Conservation (phyloP, 2,888 invertebrate species). For the Cephus sareptanus region DNA sequence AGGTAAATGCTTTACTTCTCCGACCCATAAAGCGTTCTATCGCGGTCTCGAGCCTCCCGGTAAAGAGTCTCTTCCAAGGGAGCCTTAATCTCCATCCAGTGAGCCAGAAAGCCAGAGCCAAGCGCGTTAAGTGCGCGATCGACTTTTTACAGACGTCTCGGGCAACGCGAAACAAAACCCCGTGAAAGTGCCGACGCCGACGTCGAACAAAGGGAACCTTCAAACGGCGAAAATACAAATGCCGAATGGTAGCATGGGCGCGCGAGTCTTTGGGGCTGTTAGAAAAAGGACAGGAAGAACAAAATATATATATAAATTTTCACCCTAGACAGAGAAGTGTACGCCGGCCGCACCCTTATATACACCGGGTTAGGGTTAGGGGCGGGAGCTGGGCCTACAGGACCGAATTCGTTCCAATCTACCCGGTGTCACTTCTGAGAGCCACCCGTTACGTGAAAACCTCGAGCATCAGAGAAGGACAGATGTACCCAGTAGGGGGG, state of each 20-base stretch:
- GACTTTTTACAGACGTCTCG: not conserved
- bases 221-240: not conserved
- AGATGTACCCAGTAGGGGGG: conserved; percentile 51
- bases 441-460: conserved; percentile 18
- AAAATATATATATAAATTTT: not conserved
- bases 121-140: not conserved
- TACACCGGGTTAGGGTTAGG: not conserved
- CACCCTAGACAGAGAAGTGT: not conserved
- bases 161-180: not conserved
- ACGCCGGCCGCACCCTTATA: not conserved
- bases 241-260: not conserved
- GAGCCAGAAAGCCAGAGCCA: not conserved
- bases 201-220: not conserved
- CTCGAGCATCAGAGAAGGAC: conserved; percentile 15
- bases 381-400: conserved; percentile 5
- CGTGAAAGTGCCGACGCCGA: not conserved
- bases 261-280: not conserved
- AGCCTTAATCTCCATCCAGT: not conserved
- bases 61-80: not conserved
- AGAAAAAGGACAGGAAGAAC: not conserved
- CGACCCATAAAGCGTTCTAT: not conserved
- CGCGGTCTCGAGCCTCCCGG: not conserved
- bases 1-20: not conserved
- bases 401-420: not conserved
- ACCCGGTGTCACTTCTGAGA: not conserved